A percentile compares a stretch with the other conserved stretches of the same genome.
These are phyloP conservation scores for Melinaea menophilus DNA, from an alignment of 2,888 invertebrate genomes.

Conservation along the genomic window DNA sequence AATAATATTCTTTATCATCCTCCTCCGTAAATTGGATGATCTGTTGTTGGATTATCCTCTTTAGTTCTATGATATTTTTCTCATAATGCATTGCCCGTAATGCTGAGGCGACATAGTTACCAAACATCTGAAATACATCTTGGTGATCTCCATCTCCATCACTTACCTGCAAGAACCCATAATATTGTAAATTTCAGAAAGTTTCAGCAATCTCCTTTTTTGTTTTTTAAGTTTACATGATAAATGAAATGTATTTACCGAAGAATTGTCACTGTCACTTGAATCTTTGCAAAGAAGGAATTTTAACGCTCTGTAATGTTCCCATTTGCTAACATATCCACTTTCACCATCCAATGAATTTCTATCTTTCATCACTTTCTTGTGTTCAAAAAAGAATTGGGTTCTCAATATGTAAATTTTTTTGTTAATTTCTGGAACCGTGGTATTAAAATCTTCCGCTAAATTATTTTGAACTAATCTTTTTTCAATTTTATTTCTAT, in stretches of 20 bases:
- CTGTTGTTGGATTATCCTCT: constrained; percentile 13
- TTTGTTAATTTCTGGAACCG: constrained; percentile 21
- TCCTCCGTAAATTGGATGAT: constrained; percentile 9
- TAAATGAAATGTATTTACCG: too few relatives aligned
- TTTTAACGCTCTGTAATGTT: constrained; percentile 8
- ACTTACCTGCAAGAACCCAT: background rate
- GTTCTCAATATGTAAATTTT: constrained; percentile 21
- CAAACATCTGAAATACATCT: constrained; percentile 20
- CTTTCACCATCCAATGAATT: constrained; percentile 7
- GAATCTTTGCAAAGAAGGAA: too few relatives aligned
- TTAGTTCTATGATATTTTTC: constrained; percentile 15
- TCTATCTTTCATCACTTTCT: constrained; percentile 18
- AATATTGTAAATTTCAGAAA: too few relatives aligned
- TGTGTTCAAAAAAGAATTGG: constrained; percentile 21
- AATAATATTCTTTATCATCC: constrained; percentile 17
- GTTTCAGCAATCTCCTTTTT: too few relatives aligned
- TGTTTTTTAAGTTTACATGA: too few relatives aligned
- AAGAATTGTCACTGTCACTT: too few relatives aligned
- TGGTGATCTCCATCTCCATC: background rate
- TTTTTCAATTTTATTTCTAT: constrained; percentile 18
- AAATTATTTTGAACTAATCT: constrained; percentile 17
- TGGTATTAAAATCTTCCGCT: constrained; percentile 20
- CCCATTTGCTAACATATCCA: constrained; percentile 19
- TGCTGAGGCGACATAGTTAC: constrained; percentile 15
- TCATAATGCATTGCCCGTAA: constrained; percentile 16